Conservation (phyloP, 2,888 invertebrate species). For the Baronia brevicornis region DNA sequence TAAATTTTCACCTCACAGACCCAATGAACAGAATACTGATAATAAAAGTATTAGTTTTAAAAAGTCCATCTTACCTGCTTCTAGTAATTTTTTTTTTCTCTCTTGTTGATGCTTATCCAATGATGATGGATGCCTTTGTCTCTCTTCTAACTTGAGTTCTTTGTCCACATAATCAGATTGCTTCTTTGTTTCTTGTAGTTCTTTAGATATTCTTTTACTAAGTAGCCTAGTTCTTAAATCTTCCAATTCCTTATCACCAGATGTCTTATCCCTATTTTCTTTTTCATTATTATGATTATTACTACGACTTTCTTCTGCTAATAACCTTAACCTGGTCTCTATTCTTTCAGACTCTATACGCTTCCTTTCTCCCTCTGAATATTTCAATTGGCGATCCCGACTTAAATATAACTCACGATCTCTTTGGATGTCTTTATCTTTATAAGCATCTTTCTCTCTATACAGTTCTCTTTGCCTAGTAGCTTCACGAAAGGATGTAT, state of each 20-base stretch:
- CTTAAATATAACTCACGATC: slow-evolving; percentile 44
- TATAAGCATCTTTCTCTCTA: slow-evolving; percentile 19
- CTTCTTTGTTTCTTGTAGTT: slow-evolving; percentile 64
- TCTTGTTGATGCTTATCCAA: slow-evolving; percentile 72
- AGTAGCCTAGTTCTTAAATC: slow-evolving; percentile 84
- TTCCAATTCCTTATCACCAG: slow-evolving; percentile 79
- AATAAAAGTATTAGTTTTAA: background rate
- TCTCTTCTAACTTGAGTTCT: slow-evolving; percentile 49
- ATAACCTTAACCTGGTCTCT: slow-evolving; percentile 52
- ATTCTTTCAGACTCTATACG: slow-evolving; percentile 53
- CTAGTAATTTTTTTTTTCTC: slow-evolving; percentile 80
- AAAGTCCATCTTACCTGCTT: slow-evolving; percentile 78
- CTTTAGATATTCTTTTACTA: slow-evolving; percentile 81
- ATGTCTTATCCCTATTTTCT: slow-evolving; percentile 62
- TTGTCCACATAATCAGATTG: slow-evolving; percentile 64
- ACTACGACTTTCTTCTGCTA: slow-evolving; percentile 55
- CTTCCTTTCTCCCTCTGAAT: slow-evolving; percentile 52
- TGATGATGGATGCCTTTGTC: slow-evolving; percentile 34
- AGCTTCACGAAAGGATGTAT: slow-evolving; percentile 42
- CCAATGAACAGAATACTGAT: no score
- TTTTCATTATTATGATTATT: slow-evolving; percentile 62
- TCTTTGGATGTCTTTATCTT: slow-evolving; percentile 53
- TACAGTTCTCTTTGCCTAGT: slow-evolving; percentile 34
- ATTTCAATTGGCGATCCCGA: slow-evolving; percentile 57
- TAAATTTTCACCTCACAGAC: no score